Evolutionary conservation across 2,888 invertebrate genomes (phyloP), one percentile per base, ranked within the genome.

Genomic region (Plusia festucae): DNA sequence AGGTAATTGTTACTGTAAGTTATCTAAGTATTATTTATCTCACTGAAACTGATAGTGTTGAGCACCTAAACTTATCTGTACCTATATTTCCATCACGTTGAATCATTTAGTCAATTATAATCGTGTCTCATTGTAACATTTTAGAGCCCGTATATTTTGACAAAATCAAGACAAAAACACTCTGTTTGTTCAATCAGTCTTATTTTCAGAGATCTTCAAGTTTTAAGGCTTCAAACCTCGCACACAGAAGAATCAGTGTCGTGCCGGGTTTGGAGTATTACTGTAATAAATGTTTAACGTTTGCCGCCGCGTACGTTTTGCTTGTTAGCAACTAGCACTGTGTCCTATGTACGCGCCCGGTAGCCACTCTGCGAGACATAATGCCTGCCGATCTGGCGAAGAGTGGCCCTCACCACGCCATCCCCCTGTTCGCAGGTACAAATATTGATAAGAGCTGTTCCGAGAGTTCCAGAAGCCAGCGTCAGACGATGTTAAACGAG

Each of bases 401-500:
- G 70, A 68, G 73, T 73, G 75, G 73, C 72, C 71, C 88, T 90
- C 94, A 95, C 85, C 93, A 79, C 94, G 87, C 85, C 89, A 90
- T 88, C 90, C 87, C 88, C 89, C 91, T 95, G 93, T 94, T 94
- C 88, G 86, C 95, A 95, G 95, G 95, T 87, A 82, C 87, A 93
- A 95, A 94, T 92, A 96, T 96, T 95, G 96, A 96, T 95, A 96
- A 96, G 95, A 95, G 96, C 93, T 95, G 91, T 83, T 90, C 91
- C 84, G 93, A 91, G 85, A 91, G 96, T 90, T 97, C 97, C 93
- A 96, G 96, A 92, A 96, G 97, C 94, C 97, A 97, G 96, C 97
- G 97, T 88, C 97, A 97, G 93, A 98, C 97, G 94, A 97, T 98
- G 94, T 96, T 98, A 95, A 97, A 98, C 94, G 98, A 98, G 95